Evolutionary conservation across 2,113 vertebrate species (phyloP), one percentile per base, ranked within the genome.

Genomic region (Centropus unirufus): DNA sequence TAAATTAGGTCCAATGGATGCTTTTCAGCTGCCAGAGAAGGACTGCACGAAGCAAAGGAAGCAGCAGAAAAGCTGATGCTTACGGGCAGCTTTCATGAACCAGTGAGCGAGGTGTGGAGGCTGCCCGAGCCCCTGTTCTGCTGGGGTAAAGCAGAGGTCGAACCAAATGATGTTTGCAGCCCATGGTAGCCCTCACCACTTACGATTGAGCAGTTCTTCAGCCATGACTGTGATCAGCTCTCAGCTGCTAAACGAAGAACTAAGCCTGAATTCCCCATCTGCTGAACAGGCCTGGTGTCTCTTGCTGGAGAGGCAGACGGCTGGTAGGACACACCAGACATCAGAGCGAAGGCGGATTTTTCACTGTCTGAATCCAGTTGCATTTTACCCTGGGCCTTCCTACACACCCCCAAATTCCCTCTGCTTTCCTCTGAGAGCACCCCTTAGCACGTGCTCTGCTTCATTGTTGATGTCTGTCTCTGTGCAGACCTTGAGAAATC

Each of bases 271-370:
- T 34, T 89, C 64, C 62, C 78, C 92, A 91, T 66, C 93, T 93
- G 92, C 92, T 30, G 0, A 57, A 14, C 36, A 83, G 63, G 44
- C 49, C 86, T 14, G 11, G 73, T 54, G 81, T 40, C 84, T 61
- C 74, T 81, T 44, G 40, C 89, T 68, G 83, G 72, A 66, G 66
- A 72, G 91, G 82, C 90, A 91, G 87, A 52, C 27, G 11, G 70
- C 74, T 90, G 78, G 52, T 47, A 68, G 85, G 84, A 94, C 90
- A 85, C 90, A 87, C 55, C 62, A 92, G 89, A 73, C 83, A 77
- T 18, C 64, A 62, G 55, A 16, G 24, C 4, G 22, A 85, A 69
- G 87, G 90, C 13, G 16, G 79, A 68, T 82, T 83, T 91, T 70
- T 68, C 3, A 10, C 84, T 63, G n/a, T 46, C 76, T 79, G 26